A percentile compares a stretch with the other conserved stretches of the same genome.
Evolutionary conservation across 2,113 vertebrate species (phyloP).

Genomic region (Phaethon lepturus): DNA sequence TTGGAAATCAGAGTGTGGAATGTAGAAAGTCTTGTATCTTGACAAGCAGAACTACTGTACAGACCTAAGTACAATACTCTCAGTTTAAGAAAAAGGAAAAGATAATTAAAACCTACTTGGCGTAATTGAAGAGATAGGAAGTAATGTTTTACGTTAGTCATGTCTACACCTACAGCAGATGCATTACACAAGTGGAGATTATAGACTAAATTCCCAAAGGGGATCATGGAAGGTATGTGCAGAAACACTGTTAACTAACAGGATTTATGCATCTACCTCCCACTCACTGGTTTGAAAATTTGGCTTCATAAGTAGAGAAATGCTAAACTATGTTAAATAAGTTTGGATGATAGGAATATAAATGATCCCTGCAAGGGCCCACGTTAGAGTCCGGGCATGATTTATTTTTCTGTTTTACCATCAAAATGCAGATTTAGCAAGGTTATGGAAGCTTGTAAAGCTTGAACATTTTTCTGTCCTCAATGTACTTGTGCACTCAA

Average conservation of each 20-base stretch:
- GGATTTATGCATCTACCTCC: slow-evolving; percentile 42
- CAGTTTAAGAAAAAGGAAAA: not conserved
- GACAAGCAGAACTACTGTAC: not conserved
- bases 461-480: not conserved
- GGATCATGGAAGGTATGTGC: not conserved
- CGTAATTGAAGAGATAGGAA: not conserved
- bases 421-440: not conserved
- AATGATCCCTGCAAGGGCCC: not conserved
- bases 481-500: not conserved
- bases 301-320: slow-evolving; percentile 16
- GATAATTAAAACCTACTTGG: not conserved
- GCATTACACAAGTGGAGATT: not conserved
- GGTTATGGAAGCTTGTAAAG: not conserved
- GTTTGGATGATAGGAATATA: slow-evolving; percentile 14
- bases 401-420: not conserved
- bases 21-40: not conserved
- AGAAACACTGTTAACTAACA: slow-evolving; percentile 23
- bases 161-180: slow-evolving; percentile 21
- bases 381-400: not conserved
- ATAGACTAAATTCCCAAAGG: slow-evolving; percentile 8
- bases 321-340: slow-evolving; percentile 29
- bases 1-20: not conserved
- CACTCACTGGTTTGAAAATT: slow-evolving; percentile 50
- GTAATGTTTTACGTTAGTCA: not conserved
- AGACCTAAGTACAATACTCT: not conserved